A percentile compares a stretch with the other conserved stretches of the same genome.
phyloP scores from a whole-genome alignment of 2,888 invertebrate species.

The Tenthredo distinguenda region DNA sequence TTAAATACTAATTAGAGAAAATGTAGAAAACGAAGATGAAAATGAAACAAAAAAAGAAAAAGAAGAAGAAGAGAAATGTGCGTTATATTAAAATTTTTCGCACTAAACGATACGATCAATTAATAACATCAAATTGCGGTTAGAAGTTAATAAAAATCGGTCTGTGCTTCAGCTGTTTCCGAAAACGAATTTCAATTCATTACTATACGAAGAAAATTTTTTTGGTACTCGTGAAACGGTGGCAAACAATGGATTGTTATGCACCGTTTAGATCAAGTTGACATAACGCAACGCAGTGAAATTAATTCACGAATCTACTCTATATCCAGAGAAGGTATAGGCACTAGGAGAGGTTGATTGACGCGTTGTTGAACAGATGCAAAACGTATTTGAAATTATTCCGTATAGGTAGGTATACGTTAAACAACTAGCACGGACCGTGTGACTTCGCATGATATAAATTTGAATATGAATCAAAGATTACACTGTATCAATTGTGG shows the following conservation, averaged over 20 bases:
- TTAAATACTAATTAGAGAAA: background rate
- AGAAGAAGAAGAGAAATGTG: background rate
- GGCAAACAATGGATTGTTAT: background rate
- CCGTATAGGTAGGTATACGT: background rate
- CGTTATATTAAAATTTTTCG: too few relatives aligned
- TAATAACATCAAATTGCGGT: background rate
- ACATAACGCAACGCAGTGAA: constrained; percentile 9
- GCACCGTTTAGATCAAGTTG: background rate
- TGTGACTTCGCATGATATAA: background rate
- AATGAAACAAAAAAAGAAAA: background rate
- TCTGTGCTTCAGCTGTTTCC: background rate
- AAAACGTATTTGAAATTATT: constrained; percentile 33
- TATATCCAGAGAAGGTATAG: background rate
- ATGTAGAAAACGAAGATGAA: background rate
- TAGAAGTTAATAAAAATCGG: background rate
- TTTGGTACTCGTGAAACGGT: background rate
- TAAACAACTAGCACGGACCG: constrained; percentile 18
- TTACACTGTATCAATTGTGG: background rate
- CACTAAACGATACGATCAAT: constrained; percentile 2
- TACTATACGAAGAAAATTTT: background rate
- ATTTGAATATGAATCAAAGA: constrained; percentile 1
- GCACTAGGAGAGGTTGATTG: constrained; percentile 35
- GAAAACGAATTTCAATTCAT: background rate
- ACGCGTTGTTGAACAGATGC: constrained; percentile 41
- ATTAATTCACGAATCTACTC: constrained; percentile 17